Evolutionary conservation across 2,113 vertebrate genomes (phyloP), one percentile per base, ranked within the genome.

Genomic region (Malurus alboscapulatus): DNA sequence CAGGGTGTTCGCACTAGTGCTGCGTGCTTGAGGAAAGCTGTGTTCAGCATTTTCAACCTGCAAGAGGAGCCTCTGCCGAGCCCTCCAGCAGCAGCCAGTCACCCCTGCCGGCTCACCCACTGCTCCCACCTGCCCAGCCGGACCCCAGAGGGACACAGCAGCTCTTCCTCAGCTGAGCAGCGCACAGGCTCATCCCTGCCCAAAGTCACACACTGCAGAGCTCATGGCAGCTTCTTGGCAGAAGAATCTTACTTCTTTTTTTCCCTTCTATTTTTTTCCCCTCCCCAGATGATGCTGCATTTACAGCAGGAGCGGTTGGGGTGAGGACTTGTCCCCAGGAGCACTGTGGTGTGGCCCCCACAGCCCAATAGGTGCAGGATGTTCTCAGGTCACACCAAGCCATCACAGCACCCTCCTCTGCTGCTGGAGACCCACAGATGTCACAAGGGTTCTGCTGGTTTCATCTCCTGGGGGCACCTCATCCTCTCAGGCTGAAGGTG

Each of bases 181-280:
- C 2, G 0, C 4, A 0, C 66, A 67, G 67, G 58, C 88, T 93
- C 81, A 85, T 93, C 89, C 74, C 83, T 94, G 74, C 86, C 89
- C 86, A 45, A 87, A 96, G 85, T 68, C 93, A 90, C 88, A 81
- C 76, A 66, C 94, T 27, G 84, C 94, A 92, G 87, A 92, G 57
- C 90, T 87, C 84, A 78, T n/a, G 0, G 86, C 94, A 96, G 74
- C 76, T 93, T 93, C 91, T 96, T 96, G 94, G 92, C 92, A 94
- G 80, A 91, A 84, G 47, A 53, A 25, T 27, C 38, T 32, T 54
- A 22, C 8, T 17, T 24, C 50, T 66, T 66, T 69, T 69, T 53
- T 57, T 40, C n/a, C n/a, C 17, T 84, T 47, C 29, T 51, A 3
- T 21, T 47, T 68, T 82, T 76, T 50, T 24, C 30, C 22, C 66